Evolutionary conservation across 2,888 invertebrate genomes (phyloP).

Genomic region (Acrobasis repandana): DNA sequence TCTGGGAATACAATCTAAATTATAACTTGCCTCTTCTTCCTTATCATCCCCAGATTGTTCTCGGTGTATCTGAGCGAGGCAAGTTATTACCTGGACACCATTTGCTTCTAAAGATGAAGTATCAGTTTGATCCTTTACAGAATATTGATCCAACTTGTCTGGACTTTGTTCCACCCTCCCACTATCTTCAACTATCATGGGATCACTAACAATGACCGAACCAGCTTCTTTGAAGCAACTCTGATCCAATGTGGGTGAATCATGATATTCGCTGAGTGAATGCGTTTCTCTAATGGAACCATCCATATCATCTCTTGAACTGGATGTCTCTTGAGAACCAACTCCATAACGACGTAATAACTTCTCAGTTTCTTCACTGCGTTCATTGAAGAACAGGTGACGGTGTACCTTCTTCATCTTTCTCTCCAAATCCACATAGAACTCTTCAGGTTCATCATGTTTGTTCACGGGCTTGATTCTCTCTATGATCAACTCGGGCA

Average conservation of each 20-base stretch:
- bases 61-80: constrained; percentile 23
- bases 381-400: constrained; percentile 40
- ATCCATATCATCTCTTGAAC: too few relatives aligned
- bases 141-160: neutral
- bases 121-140: neutral
- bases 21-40: neutral
- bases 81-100: constrained; percentile 8
- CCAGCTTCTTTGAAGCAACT: neutral
- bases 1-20: neutral
- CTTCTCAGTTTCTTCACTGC: constrained; percentile 10
- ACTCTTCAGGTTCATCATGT: constrained; percentile 44
- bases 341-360: neutral
- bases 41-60: constrained; percentile 2
- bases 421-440: constrained; percentile 38
- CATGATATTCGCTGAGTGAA: neutral
- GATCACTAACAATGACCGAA: neutral
- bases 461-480: constrained; percentile 33
- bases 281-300: neutral
- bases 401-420: constrained; percentile 40
- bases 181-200: neutral
- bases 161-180: neutral
- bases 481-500: constrained; percentile 50
- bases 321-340: neutral
- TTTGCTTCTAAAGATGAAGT: constrained; percentile 2
- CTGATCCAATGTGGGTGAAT: neutral